Percentiles rank a stretch among this genome's conserved stretches.
phyloP scores from a whole-genome alignment of 2,113 vertebrate genomes.

The Pogonocichla stellata region DNA sequence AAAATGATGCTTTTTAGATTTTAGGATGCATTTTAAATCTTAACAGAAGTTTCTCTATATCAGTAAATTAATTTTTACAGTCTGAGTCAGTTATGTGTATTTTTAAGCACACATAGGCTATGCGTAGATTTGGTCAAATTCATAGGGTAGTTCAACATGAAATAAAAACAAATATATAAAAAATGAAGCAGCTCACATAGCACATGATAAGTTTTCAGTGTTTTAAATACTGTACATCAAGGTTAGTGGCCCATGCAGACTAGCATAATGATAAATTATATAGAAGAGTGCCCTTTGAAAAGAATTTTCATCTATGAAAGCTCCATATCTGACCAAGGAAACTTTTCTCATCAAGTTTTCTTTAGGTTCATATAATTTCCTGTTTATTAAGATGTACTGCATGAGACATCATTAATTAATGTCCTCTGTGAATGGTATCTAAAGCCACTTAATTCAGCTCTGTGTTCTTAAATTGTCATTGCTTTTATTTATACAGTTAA shows the following conservation, averaged over 20 bases:
- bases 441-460: not conserved
- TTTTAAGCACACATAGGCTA: not conserved
- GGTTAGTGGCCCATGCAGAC: not conserved
- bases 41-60: not conserved
- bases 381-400: not conserved
- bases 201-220: not conserved
- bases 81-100: not conserved
- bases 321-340: not conserved
- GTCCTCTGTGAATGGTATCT: not conserved
- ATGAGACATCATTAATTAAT: not conserved
- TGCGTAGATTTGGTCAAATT: not conserved
- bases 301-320: not conserved
- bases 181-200: not conserved
- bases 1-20: not conserved
- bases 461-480: not conserved
- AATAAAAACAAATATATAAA: not conserved
- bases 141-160: not conserved
- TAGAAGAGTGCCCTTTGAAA: not conserved
- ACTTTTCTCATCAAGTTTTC: not conserved
- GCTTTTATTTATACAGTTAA: not conserved
- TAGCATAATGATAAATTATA: not conserved
- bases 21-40: not conserved
- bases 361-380: not conserved
- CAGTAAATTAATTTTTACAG: not conserved
- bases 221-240: not conserved